These are phyloP conservation scores for Pantherophis guttatus DNA, from an alignment of 2,113 vertebrate species.

Conservation along the genomic window DNA sequence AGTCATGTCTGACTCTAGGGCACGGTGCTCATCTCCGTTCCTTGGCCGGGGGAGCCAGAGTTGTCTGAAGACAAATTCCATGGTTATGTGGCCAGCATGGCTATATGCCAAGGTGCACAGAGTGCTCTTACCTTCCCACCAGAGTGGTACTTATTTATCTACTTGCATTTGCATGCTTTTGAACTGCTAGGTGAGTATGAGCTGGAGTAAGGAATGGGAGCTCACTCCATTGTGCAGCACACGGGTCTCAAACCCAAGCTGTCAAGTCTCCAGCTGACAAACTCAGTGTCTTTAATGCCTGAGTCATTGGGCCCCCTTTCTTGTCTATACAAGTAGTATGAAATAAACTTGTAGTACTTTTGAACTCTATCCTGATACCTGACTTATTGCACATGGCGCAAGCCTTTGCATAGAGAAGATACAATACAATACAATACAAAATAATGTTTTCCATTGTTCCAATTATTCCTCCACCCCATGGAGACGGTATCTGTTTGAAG, in stretches of 20 bases:
- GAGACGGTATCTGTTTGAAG: not conserved
- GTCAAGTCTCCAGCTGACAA: not conserved
- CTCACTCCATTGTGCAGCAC: not conserved
- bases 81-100: not conserved
- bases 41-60: not conserved
- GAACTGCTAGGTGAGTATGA: not conserved
- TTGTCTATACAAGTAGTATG: not conserved
- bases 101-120: not conserved
- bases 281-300: not conserved
- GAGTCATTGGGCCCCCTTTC: not conserved
- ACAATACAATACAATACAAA: not conserved
- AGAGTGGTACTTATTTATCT: not conserved
- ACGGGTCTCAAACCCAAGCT: not conserved
- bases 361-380: not conserved
- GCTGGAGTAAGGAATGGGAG: not conserved
- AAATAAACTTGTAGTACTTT: not conserved
- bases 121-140: not conserved
- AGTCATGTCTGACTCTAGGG: not conserved
- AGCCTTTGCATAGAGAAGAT: not conserved
- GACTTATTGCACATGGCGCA: not conserved
- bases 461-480: not conserved
- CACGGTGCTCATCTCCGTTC: not conserved
- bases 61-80: not conserved
- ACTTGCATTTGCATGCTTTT: not conserved
- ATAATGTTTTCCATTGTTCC: too few relatives aligned